Evolutionary conservation across 2,113 vertebrate genomes (phyloP), one percentile per base, ranked within the genome.

Genomic region (Lampris incognitus): DNA sequence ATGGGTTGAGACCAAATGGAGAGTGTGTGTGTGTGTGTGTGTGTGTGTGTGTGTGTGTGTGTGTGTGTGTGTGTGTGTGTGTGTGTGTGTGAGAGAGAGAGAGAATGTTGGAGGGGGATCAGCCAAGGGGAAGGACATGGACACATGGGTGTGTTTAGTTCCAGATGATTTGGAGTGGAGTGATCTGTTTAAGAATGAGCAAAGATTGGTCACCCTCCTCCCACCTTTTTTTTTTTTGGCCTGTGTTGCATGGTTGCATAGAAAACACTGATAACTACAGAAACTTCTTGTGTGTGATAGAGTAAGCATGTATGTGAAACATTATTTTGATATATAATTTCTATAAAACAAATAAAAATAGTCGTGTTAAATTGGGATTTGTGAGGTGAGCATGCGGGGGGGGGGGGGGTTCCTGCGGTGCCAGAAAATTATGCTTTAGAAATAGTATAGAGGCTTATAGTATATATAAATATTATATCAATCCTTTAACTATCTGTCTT

Each of bases 131-230:
- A 52, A 48, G 71, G 49, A 37, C 72, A 55, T 81, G 78, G 66
- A 88, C 89, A 91, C 85, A 89, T 92, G 90, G 84, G 74, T 64
- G 49, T 58, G 63, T 83, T 93, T 90, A 88, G 89, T 91, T 91
- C 81, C 72, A 75, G 81, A 73, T 90, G 82, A 90, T 85, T 78
- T 82, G 69, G 51, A 73, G 74, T 57, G 51, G 77, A 89, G 72
- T 69, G 82, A 86, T 75, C 73, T 76, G 39, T 85, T 84, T 71
- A 82, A 88, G 75, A 54, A 67, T 72, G 78, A 89, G 57, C 79
- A 86, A 86, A 75, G 73, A 82, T 72, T 67, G 24, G 24, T 24
- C 24, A 24, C 24, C 24, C 24, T 67, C 56, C 46, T 79, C 81
- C 84, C 49, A 54, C 63, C 1, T 66, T 69, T 72, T 67, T 52